Evolutionary conservation across 2,113 vertebrate species (phyloP).

Genomic region (Sylvietta virens): DNA sequence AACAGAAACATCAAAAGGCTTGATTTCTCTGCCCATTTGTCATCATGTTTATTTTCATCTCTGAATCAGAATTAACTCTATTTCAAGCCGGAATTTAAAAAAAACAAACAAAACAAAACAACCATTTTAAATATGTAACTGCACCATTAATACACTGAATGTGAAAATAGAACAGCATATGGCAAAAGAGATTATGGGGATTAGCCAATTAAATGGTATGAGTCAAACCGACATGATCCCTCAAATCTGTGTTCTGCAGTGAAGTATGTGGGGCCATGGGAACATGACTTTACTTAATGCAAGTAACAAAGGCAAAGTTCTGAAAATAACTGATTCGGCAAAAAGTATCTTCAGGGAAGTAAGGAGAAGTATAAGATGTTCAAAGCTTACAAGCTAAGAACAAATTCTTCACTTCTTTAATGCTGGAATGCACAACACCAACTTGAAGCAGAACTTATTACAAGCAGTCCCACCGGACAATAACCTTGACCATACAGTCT

Average conservation of each 20-base stretch:
- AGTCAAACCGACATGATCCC: conserved; percentile 71
- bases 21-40: background rate
- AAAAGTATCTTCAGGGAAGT: background rate
- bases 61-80: background rate
- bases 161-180: conserved; percentile 78
- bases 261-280: background rate
- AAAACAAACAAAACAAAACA: background rate
- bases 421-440: background rate
- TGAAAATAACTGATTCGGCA: background rate
- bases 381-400: background rate
- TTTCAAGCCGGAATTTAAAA: background rate
- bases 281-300: background rate
- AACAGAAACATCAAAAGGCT: background rate
- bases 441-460: background rate
- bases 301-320: background rate
- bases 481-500: background rate
- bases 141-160: background rate
- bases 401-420: background rate
- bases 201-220: conserved; percentile 79
- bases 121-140: background rate
- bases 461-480: background rate
- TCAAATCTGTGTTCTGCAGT: conserved; percentile 1
- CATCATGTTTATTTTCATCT: background rate
- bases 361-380: background rate
- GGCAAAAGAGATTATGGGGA: conserved; percentile 80